phyloP scores from a whole-genome alignment of 2,797 vertebrate genomes.

The Botia kubotai region DNA sequence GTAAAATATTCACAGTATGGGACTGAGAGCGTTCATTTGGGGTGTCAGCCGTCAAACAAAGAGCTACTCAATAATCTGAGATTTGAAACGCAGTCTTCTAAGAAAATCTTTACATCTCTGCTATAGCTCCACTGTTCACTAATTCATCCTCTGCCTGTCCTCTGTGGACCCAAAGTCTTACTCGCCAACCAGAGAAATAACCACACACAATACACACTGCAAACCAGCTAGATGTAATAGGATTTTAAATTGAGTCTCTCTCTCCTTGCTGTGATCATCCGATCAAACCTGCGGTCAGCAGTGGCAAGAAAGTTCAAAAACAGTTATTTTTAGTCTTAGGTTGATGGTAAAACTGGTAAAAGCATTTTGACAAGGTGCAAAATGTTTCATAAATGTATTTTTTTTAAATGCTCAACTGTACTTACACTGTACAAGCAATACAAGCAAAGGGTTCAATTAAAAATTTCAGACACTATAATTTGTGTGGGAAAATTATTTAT shows the following conservation, averaged over 20 bases:
- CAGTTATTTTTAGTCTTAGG: neutral
- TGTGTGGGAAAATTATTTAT: too few species aligned
- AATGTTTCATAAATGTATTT: neutral
- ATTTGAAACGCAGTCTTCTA: conserved; percentile 54
- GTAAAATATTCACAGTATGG: conserved; percentile 65
- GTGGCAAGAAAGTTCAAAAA: conserved; percentile 18
- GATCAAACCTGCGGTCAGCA: conserved; percentile 39
- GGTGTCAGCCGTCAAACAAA: conserved; percentile 56
- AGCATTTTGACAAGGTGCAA: neutral
- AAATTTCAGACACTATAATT: too few species aligned
- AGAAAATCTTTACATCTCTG: conserved; percentile 42
- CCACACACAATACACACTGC: conserved; percentile 42
- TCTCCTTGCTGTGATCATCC: conserved; percentile 43
- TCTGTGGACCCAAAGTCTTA: conserved; percentile 19
- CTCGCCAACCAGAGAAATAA: conserved; percentile 25
- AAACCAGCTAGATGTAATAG: conserved; percentile 53
- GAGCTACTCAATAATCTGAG: conserved; percentile 57
- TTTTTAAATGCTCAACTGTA: too few species aligned
- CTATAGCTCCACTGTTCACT: conserved; percentile 36
- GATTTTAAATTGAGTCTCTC: conserved; percentile 48
- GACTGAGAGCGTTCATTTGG: conserved; percentile 51
- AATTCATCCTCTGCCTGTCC: conserved; percentile 33
- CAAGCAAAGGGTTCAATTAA: too few species aligned
- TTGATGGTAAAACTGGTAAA: neutral
- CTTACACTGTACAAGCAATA: too few species aligned